Conservation (phyloP, 2,888 invertebrate species). For the Sycophila texana region DNA sequence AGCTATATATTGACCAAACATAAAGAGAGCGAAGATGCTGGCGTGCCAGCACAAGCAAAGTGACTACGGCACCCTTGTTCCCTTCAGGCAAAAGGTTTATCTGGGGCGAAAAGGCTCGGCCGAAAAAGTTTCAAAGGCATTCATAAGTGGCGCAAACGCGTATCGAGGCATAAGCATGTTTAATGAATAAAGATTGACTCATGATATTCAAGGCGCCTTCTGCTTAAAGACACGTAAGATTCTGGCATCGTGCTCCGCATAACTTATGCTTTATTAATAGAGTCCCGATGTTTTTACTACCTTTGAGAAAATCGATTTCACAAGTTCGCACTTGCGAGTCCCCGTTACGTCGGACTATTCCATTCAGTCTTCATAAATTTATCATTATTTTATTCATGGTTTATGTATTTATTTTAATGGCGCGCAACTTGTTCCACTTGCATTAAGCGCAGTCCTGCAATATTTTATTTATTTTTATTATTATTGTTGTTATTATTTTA, state of each 20-base stretch:
- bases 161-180: constrained; percentile 2
- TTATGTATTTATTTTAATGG: background rate
- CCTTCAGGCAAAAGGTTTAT: no score
- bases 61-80: no score
- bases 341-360: background rate
- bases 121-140: background rate
- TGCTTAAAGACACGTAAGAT: constrained; percentile 9
- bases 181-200: constrained; percentile 40
- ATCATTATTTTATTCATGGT: constrained; percentile 5
- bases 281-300: background rate
- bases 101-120: background rate
- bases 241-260: constrained; percentile 22
- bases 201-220: background rate
- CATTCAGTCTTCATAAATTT: no score
- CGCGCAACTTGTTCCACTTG: no score
- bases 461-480: no score
- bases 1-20: no score
- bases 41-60: no score
- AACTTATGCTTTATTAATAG: background rate
- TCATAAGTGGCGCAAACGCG: background rate
- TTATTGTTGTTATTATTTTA: no score
- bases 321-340: background rate
- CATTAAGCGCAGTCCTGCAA: no score
- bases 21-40: no score
- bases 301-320: constrained; percentile 5